Evolutionary conservation across 2,888 invertebrate genomes (phyloP).

Genomic region (Mythimna vitellina): DNA sequence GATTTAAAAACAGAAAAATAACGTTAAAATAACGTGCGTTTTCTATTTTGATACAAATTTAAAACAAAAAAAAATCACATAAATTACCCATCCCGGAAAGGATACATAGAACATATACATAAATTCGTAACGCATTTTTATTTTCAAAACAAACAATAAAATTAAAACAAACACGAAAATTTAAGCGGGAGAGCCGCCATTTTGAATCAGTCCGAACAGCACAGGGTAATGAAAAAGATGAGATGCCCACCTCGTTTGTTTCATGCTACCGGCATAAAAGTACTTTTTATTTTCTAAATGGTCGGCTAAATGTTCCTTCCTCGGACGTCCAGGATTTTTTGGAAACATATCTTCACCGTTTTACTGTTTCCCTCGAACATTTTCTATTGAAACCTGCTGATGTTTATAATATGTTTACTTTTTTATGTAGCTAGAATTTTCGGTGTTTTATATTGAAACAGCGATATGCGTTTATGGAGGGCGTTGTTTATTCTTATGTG

Average conservation of each 20-base stretch:
- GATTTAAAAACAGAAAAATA: not conserved
- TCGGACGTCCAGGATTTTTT: slow-evolving; percentile 50
- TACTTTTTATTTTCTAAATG: slow-evolving; percentile 71
- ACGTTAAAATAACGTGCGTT: not conserved
- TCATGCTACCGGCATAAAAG: slow-evolving; percentile 64
- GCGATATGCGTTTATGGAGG: slow-evolving; percentile 9
- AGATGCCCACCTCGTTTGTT: slow-evolving; percentile 68
- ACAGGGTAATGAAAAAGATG: slow-evolving; percentile 73
- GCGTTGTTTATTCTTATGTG: slow-evolving; percentile 20
- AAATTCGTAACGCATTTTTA: slow-evolving; percentile 21
- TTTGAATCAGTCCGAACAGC: slow-evolving; percentile 57
- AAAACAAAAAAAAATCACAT: slow-evolving; percentile 16
- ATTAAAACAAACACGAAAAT: slow-evolving; percentile 45
- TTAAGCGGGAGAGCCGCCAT: slow-evolving; percentile 49
- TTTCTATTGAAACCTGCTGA: slow-evolving; percentile 54
- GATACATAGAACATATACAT: slow-evolving; percentile 14
- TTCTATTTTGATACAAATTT: not conserved
- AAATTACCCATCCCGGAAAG: slow-evolving; percentile 24
- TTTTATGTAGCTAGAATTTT: slow-evolving; percentile 40
- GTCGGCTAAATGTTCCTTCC: slow-evolving; percentile 64
- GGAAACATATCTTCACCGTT: slow-evolving; percentile 47
- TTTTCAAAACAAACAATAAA: slow-evolving; percentile 49
- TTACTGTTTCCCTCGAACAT: slow-evolving; percentile 45
- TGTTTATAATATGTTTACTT: slow-evolving; percentile 50
- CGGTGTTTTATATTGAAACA: slow-evolving; percentile 20